Base-by-base conservation (phyloP, 2,797 vertebrate species). In the Cirrhinus mrigala region DNA sequence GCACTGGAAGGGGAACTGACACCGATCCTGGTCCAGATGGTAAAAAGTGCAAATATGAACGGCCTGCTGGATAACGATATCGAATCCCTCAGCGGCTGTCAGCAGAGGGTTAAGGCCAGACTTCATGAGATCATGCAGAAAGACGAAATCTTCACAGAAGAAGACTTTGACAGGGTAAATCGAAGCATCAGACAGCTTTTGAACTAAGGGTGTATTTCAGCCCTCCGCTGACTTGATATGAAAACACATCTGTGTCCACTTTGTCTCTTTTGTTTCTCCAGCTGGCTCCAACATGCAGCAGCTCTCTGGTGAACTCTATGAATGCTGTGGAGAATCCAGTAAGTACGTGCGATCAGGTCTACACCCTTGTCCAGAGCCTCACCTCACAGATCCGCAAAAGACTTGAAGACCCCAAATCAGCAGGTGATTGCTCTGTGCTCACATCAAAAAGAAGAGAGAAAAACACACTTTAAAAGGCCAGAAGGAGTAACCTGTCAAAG, bases 21-120 rank as follows among this genome's bases (percentile, higher is more conserved):
- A 0, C 98, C 98, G 80, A 99, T 99, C 93, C 93, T 99, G 92
- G 98, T 99, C 82, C 98, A 99, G 94, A 99, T 99, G 98, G 98
- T 99, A 86, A 99, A 99, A 93, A 99, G 98, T 37, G 98, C 98
- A 91, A 99, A 99, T 92, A 99, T 99, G 98, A 99, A 99, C 0
- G 98, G 98, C 22, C 96, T 99, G 58, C 95, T 99, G 92, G 98
- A 99, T 92, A 99, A 97, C 2, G 97, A 99, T 91, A 96, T 97
- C 0, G 98, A 99, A 90, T 98, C 98, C 0, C 93, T 99, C 82
- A 98, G 97, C 91, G 96, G 97, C 93, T 99, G 98, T 88, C 98
- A 99, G 89, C 98, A 97, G 90, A 96, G 96, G 1, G 98, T 99
- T 82, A 99, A 99, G 90, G 98, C 97, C 3, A 94, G 96, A 0